Conservation (phyloP, 2,888 invertebrate species). For the Drosophila gaucha region DNA sequence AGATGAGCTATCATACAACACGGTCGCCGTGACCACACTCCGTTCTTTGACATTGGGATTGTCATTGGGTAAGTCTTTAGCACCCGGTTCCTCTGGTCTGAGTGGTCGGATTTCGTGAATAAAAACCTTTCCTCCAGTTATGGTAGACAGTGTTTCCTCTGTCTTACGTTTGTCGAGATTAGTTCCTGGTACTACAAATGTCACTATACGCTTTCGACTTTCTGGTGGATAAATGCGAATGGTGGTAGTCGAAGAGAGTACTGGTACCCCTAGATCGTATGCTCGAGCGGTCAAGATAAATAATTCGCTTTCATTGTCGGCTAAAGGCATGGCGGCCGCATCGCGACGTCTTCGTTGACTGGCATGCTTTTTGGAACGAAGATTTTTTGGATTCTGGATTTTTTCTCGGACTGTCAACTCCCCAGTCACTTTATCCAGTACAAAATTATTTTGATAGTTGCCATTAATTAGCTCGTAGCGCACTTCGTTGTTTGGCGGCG, state of each 20-base stretch:
- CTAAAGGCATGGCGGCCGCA: not conserved
- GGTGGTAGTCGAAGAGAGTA: constrained; percentile 89
- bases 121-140: constrained; percentile 92
- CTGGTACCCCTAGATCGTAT: constrained; percentile 93
- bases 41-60: constrained; percentile 86
- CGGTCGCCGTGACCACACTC: constrained; percentile 90
- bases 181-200: constrained; percentile 92
- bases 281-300: constrained; percentile 91
- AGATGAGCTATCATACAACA: constrained; percentile 88
- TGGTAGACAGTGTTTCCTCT: constrained; percentile 90
- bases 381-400: no score
- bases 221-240: constrained; percentile 92
- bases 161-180: constrained; percentile 90
- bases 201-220: constrained; percentile 90
- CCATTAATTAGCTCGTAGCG: constrained; percentile 93
- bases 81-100: constrained; percentile 86
- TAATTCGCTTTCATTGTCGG: constrained; percentile 57
- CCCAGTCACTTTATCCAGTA: constrained; percentile 91
- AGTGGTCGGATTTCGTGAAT: constrained; percentile 91
- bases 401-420: constrained; percentile 88
- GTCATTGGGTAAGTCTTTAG: constrained; percentile 86
- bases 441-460: constrained; percentile 90
- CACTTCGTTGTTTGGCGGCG: constrained; percentile 93
- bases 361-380: constrained; percentile 83
- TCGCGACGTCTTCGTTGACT: constrained; percentile 57